Conservation (phyloP, 2,113 vertebrate species). For the Motacilla tschutschensis region DNA sequence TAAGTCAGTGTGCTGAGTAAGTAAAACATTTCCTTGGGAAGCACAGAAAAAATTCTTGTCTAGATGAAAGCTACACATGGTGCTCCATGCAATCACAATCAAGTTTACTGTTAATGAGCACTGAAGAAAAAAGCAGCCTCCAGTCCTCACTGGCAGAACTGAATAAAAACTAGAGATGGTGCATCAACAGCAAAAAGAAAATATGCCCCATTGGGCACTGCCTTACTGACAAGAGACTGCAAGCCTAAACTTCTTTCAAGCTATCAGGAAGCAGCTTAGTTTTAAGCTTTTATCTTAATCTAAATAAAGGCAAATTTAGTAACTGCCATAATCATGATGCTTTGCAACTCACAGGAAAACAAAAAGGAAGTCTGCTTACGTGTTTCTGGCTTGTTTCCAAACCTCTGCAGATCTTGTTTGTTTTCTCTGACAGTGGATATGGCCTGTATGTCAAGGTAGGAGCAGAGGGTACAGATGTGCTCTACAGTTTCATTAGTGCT, state of each 20-base stretch:
- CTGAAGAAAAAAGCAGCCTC: not conserved
- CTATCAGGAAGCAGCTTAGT: not conserved
- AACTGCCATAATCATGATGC: not conserved
- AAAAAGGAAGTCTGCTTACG: constrained; percentile 22
- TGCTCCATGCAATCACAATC: not conserved
- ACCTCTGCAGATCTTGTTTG: constrained; percentile 63
- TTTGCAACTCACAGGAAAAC: not conserved
- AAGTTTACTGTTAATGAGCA: not conserved
- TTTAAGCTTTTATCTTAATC: not conserved
- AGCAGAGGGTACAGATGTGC: constrained; percentile 76
- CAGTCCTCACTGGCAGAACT: not conserved
- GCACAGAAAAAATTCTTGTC: not conserved
- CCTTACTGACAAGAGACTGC: not conserved
- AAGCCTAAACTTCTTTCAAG: not conserved
- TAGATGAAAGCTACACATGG: not conserved
- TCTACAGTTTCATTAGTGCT: constrained; percentile 5
- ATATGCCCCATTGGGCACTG: not conserved
- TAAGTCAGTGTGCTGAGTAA: not conserved
- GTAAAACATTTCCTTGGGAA: not conserved
- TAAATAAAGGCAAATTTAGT: not conserved
- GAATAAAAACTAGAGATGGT: not conserved
- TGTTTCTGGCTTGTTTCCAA: constrained; percentile 71
- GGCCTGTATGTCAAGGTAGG: constrained; percentile 70
- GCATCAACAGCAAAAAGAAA: not conserved
- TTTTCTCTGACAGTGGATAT: constrained; percentile 76